Evolutionary conservation across 2,888 invertebrate species (phyloP), one percentile per base, ranked within the genome.

Genomic region (Drosophila fulvimacula): DNA sequence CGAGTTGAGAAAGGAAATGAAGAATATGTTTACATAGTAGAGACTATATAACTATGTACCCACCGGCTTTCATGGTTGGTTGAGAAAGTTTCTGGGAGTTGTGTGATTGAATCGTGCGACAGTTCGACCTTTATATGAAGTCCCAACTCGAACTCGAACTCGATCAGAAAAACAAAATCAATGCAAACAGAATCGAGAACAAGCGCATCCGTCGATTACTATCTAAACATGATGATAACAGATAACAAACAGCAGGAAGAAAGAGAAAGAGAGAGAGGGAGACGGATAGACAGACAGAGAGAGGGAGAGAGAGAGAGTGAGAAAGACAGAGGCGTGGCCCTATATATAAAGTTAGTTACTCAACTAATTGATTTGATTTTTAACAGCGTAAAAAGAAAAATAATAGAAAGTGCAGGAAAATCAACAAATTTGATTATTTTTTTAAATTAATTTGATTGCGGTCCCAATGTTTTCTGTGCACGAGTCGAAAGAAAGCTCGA

Each of bases 61-160:
- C 52, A 87, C 89, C 73, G 69, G 69, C 64, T 67, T 79, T 84
- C 83, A 84, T 84, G 53, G 79, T 83, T 58, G 44, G 52, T 61
- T 62, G 55, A 58, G 72, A 60, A 66, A 60, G 84, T 76, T 73
- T 70, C 56, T 49, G 65, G 27, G 57, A 68, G 69, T 42, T 74
- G 46, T 79, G 53, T 81, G 65, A 19, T 39, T 60, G n/a, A 21
- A 30, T 5, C 44, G 2, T 6, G 15, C 15, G 27, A n/a, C 32
- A 46, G 15, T 7, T 15, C 57, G 53, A 58, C 48, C 57, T 49
- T 79, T 79, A 69, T 79, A 79, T 72, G 66, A 65, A 64, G 56
- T 39, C 30, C 24, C 27, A 6, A 38, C 30, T 13, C 27, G 32
- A 27, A n/a, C n/a, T 1, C 13, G 15, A 3, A n/a, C n/a, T n/a